phyloP scores from a whole-genome alignment of 23 tunicate species.

The Styela clava region DNA sequence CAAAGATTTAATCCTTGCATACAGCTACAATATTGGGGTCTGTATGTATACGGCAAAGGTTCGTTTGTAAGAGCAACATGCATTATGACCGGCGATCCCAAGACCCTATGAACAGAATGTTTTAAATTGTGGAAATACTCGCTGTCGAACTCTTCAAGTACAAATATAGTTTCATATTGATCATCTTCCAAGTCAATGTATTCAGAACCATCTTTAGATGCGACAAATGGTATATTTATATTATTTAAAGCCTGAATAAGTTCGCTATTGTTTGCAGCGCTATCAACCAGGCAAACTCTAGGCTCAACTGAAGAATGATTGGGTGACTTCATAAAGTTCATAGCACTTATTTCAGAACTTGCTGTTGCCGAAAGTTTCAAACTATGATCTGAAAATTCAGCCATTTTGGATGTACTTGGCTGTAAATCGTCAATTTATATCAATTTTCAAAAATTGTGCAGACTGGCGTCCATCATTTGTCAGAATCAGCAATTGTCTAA shows the following conservation, averaged over 20 bases:
- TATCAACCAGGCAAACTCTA: conserved; percentile 78
- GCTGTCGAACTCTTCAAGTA: conserved; percentile 77
- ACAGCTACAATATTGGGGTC: conserved; percentile 79
- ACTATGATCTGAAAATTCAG: conserved; percentile 56
- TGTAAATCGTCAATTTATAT: too few species aligned
- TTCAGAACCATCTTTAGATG: conserved; percentile 66
- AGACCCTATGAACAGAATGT: conserved; percentile 51
- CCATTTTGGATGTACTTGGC: conserved; percentile 2
- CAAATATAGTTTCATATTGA: conserved; percentile 78
- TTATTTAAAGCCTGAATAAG: conserved; percentile 52
- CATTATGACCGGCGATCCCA: conserved; percentile 70
- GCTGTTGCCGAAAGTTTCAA: conserved; percentile 70
- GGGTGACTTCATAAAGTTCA: conserved; percentile 26
- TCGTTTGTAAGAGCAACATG: conserved; percentile 56
- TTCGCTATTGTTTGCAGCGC: conserved; percentile 34
- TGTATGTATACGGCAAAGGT: conserved; percentile 81
- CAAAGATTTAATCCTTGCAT: conserved; percentile 88
- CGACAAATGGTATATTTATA: conserved; percentile 51
- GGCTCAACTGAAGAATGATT: conserved; percentile 74
- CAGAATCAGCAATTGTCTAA: too few species aligned
- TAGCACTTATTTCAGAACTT: conserved; percentile 46
- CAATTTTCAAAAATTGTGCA: too few species aligned
- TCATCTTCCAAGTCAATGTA: conserved; percentile 70
- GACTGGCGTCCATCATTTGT: too few species aligned
- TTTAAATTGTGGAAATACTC: conserved; percentile 44